Evolutionary conservation across 2,113 vertebrate species (phyloP), one percentile per base, ranked within the genome.

Genomic region (Galbula dea): DNA sequence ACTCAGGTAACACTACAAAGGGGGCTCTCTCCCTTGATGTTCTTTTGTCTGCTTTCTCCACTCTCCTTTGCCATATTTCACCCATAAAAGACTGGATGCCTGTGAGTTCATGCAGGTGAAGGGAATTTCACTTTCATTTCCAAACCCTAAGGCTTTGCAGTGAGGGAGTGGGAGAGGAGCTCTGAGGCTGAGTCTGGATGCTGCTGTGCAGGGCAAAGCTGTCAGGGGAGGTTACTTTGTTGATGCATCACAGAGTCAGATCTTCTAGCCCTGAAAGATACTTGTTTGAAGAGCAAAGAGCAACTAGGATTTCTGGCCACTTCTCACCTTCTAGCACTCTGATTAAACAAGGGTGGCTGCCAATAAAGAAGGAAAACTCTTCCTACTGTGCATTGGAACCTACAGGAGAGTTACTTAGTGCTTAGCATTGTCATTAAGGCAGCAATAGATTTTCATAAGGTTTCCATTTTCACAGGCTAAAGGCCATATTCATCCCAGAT

Each of bases 371-470:
- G 51, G 46, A 95, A 85, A 93, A 77, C 49, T 46, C 72, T 89
- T 95, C 89, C 58, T 39, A 68, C 49, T 45, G 37, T 88, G 59
- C 54, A 74, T 86, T 92, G 76, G 61, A 96, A 84, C 39, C 51
- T 93, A 88, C 82, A 94, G 69, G 51, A 95, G 92, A 92, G 88
- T 63, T 94, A 69, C 77, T 92, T 88, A 90, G 58, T 92, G 66
- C 34, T 84, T 66, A 94, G 55, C 63, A 45, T n/a, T 89, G 72
- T 79, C 75, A 90, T 92, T 89, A 95, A 80, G 21, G 88, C 57
- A 32, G 72, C 43, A 79, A 77, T 34, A 65, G 68, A 52, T 84
- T 86, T 95, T 75, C 52, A 65, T 83, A 62, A 89, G 43, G 45
- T 66, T 92, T 91, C 69, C 30, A 49, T 93, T 93, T 92, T 83